These are phyloP conservation scores for Netelia virgata DNA, from an alignment of 2,888 invertebrate species.

Conservation along the genomic window DNA sequence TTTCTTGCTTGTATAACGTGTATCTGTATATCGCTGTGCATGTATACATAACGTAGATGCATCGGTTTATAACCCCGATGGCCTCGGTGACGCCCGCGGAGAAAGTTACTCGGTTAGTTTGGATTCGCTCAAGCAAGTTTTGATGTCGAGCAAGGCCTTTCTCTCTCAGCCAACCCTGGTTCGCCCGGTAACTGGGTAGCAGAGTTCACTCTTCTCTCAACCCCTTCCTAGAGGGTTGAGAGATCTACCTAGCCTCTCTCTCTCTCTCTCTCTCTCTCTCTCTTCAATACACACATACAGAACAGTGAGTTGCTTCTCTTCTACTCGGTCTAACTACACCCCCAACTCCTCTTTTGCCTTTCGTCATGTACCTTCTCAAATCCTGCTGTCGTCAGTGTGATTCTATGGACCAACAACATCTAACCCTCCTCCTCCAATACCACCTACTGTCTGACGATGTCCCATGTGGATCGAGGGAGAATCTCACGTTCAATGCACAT, in stretches of 20 bases:
- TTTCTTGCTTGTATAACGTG: not conserved
- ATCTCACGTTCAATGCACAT: slow-evolving; percentile 46
- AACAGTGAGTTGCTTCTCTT: slow-evolving; percentile 63
- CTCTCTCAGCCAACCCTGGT: slow-evolving; percentile 61
- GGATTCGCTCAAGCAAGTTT: slow-evolving; percentile 82
- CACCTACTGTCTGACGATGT: slow-evolving; percentile 43
- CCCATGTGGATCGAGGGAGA: slow-evolving; percentile 44
- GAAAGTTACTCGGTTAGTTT: slow-evolving; percentile 82
- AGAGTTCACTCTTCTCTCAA: slow-evolving; percentile 50
- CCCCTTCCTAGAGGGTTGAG: slow-evolving; percentile 24
- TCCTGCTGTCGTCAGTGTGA: slow-evolving; percentile 51
- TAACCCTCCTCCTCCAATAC: slow-evolving; percentile 51
- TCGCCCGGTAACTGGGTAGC: slow-evolving; percentile 23
- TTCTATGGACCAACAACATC: slow-evolving; percentile 40
- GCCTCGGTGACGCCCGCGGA: slow-evolving; percentile 72
- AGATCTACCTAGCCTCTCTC: slow-evolving; percentile 51
- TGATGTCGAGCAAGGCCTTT: slow-evolving; percentile 78
- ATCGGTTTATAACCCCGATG: slow-evolving; percentile 68
- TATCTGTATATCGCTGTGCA: slow-evolving; percentile 69
- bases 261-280: slow-evolving; percentile 63
- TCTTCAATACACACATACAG: too few species aligned
- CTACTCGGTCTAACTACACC: slow-evolving; percentile 44
- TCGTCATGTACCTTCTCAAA: slow-evolving; percentile 25
- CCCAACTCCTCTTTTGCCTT: slow-evolving; percentile 47
- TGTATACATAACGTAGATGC: slow-evolving; percentile 53